Evolutionary conservation across 2,888 invertebrate species (phyloP), one percentile per base, ranked within the genome.

Genomic region (Synanthedon andrenaeformis): DNA sequence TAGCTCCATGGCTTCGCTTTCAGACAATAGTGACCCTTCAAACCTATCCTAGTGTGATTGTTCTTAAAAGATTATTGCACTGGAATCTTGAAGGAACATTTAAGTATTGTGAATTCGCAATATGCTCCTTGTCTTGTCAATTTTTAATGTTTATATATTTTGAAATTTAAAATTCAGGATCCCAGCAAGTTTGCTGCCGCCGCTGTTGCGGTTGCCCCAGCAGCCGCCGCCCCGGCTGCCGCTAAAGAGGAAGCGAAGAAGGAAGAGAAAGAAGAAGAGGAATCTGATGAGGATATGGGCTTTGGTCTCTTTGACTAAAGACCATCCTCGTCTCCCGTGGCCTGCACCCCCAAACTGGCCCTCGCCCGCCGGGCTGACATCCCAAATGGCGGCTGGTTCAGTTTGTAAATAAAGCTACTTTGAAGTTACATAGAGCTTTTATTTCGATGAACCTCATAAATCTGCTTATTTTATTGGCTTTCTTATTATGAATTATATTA

Each of bases 281-380:
- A 93, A 74, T 92, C 92, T 59, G 96, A 96, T 70, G 98, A 98
- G 68, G 98, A 98, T 82, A 97, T 99, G 97, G 98, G 98, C 82
- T 97, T 99, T 85, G 98, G 97, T 82, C 92, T 96, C 23, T 96
- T 96, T 76, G 96, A 95, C 82, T 96, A 94, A 90, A 60, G 61
- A 57, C 52, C 42, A 58, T 58, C 55, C 55, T 53, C 58, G 62
- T 61, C 54, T 60, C 54, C 56, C 54, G 53, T 49, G 51, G 13
- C 13, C 41, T 10, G 28, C 48, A 53, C 19, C 55, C 55, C 51
- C 54, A 59, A 55, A 58, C 51, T 58, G 59, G 57, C 64, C 66
- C 69, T 63, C 65, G 79, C 74, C 84, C 81, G 84, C 84, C 86
- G 85, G 85, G 79, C 61, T 62, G 81, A 79, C 82, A 63, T 42